Evolutionary conservation across 2,113 vertebrate species (phyloP).

Genomic region (Syngnathus floridae): DNA sequence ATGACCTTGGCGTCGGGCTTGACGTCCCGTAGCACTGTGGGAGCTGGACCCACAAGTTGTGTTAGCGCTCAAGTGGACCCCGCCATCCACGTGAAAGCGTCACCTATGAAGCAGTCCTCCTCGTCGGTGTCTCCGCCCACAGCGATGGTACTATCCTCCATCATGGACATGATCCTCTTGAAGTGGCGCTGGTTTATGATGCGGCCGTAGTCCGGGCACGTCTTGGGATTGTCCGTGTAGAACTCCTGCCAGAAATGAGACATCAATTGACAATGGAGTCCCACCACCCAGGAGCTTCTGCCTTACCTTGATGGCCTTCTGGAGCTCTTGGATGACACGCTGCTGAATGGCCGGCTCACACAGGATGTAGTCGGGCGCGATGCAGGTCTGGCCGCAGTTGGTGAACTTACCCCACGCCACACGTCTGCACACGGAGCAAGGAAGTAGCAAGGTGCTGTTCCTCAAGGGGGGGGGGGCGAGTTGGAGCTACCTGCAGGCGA

Average conservation of each 20-base stretch:
- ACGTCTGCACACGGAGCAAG: conserved; percentile 61
- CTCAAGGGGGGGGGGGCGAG: no score
- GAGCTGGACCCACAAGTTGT: conserved; percentile 63
- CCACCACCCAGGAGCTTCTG: not conserved
- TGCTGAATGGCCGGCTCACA: conserved; percentile 82
- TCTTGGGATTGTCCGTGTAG: conserved; percentile 84
- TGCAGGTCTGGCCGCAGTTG: conserved; percentile 93
- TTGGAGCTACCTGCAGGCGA: conserved; percentile 78
- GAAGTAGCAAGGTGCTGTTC: no score
- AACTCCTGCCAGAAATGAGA: conserved; percentile 74
- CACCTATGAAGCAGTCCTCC: conserved; percentile 84
- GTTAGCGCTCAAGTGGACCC: not conserved
- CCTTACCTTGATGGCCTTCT: conserved; percentile 74
- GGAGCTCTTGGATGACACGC: conserved; percentile 78
- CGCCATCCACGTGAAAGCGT: not conserved
- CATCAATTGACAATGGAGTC: no score
- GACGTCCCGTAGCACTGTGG: conserved; percentile 81
- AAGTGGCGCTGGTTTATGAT: conserved; percentile 87
- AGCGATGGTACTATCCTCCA: conserved; percentile 78
- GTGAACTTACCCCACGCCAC: conserved; percentile 87
- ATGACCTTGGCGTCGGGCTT: conserved; percentile 80
- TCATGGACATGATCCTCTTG: conserved; percentile 74
- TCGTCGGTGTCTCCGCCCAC: conserved; percentile 81
- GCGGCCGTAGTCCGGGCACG: conserved; percentile 81
- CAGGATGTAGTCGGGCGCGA: conserved; percentile 89